A percentile compares a stretch with the other conserved stretches of the same genome.
Evolutionary conservation across 2,888 invertebrate genomes (phyloP).

Genomic region (Hypercompe scribonia): DNA sequence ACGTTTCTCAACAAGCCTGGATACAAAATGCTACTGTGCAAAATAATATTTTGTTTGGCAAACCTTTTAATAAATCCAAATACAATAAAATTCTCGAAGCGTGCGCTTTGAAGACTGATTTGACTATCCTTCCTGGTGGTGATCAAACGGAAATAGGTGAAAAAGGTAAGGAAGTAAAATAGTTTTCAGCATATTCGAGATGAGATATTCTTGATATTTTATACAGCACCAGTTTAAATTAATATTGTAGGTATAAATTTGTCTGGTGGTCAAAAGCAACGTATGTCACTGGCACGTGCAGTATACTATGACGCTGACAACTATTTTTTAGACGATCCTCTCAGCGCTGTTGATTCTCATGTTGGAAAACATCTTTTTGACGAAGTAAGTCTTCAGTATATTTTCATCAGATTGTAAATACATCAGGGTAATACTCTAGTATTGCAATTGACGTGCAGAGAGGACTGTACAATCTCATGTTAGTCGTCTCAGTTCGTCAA

Average conservation of each 20-base stretch:
- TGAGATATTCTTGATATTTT: not conserved
- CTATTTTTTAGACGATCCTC: constrained; percentile 97
- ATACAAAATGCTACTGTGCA: constrained; percentile 98
- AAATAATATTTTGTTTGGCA: constrained; percentile 97
- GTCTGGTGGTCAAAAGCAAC: constrained; percentile 96
- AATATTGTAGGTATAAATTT: constrained; percentile 89
- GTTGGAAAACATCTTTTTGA: constrained; percentile 99
- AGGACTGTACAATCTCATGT: too few relatives aligned
- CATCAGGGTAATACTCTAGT: too few relatives aligned
- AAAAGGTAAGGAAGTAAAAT: constrained; percentile 88
- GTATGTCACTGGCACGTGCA: constrained; percentile 96
- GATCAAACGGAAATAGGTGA: constrained; percentile 99
- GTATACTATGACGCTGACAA: constrained; percentile 95
- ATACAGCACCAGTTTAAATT: not conserved
- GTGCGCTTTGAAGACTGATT: constrained; percentile 96
- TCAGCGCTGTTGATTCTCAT: constrained; percentile 98
- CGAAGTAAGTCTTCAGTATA: constrained; percentile 85
- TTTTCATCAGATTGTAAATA: not conserved
- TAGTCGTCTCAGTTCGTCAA: too few relatives aligned
- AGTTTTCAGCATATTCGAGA: not conserved
- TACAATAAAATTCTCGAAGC: constrained; percentile 95
- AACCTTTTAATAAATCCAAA: constrained; percentile 88
- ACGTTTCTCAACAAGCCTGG: constrained; percentile 98
- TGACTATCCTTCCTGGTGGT: constrained; percentile 96
- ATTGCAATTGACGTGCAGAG: not conserved